Evolutionary conservation across 2,888 invertebrate species (phyloP).

Genomic region (Andrena bicolor): DNA sequence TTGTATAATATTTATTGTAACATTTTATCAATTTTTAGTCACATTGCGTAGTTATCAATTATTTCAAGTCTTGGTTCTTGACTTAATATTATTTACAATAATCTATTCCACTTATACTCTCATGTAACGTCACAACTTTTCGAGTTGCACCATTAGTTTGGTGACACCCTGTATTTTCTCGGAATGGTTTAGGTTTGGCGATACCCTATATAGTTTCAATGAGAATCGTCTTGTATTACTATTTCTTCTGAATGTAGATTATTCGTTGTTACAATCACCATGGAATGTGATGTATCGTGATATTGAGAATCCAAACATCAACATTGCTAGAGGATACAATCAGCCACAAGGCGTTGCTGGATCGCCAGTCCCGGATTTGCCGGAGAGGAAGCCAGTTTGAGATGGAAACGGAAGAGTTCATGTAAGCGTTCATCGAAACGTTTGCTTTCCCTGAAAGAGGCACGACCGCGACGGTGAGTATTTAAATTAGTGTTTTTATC

Average conservation of each 20-base stretch:
- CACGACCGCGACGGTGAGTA: constrained; percentile 1
- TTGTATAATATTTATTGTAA: no score
- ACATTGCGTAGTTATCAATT: no score
- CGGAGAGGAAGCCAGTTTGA: constrained; percentile 24
- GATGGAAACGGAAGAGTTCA: neutral
- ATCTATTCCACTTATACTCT: no score
- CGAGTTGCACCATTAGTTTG: no score
- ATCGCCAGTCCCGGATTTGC: constrained; percentile 21
- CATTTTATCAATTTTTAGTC: no score
- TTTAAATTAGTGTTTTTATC: neutral
- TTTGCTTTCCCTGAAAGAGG: neutral
- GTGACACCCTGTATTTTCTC: neutral
- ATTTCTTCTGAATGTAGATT: neutral
- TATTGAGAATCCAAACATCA: constrained; percentile 20
- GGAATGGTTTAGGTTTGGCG: neutral
- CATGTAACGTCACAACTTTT: no score
- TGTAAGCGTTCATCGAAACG: neutral
- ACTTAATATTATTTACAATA: no score
- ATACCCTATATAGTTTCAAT: neutral
- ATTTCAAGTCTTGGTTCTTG: no score
- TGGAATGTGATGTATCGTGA: neutral
- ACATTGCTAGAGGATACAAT: constrained; percentile 6
- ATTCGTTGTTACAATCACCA: neutral
- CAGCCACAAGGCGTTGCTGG: neutral
- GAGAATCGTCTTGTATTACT: constrained; percentile 15